Evolutionary conservation across 2,888 invertebrate genomes (phyloP).

Genomic region (Linyphia triangularis): DNA sequence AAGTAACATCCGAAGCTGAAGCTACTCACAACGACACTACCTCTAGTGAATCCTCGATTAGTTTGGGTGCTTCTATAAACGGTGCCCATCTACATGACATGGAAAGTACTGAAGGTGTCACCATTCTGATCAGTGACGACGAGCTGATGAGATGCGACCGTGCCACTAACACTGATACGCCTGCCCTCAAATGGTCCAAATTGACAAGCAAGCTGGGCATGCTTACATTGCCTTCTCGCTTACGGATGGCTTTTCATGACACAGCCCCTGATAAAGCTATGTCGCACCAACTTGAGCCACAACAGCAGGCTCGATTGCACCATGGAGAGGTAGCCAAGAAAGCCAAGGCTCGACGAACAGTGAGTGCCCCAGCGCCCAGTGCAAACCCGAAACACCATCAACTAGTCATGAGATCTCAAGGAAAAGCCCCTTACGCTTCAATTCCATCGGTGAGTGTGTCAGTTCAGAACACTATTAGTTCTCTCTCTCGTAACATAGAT

Average conservation of each 20-base stretch:
- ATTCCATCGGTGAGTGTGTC: constrained; percentile 73
- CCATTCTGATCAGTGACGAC: constrained; percentile 61
- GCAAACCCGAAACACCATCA: constrained; percentile 60
- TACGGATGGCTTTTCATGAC: constrained; percentile 71
- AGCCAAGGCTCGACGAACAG: constrained; percentile 71
- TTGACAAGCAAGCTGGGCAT: constrained; percentile 68
- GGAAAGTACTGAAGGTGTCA: constrained; percentile 39
- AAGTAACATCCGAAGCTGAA: constrained; percentile 68
- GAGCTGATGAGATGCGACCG: constrained; percentile 62
- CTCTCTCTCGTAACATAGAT: constrained; percentile 59
- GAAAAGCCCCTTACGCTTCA: constrained; percentile 60
- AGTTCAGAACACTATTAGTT: constrained; percentile 58
- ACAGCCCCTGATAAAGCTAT: constrained; percentile 14
- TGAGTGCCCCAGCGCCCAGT: constrained; percentile 73
- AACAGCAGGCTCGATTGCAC: constrained; percentile 11
- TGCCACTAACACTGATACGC: constrained; percentile 74
- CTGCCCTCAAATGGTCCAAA: constrained; percentile 73
- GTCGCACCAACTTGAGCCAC: constrained; percentile 13
- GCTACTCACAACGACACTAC: constrained; percentile 74
- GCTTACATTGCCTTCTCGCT: constrained; percentile 63
- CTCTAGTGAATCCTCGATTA: constrained; percentile 68
- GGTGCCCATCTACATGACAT: constrained; percentile 15
- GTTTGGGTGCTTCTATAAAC: constrained; percentile 41
- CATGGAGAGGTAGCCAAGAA: constrained; percentile 36
- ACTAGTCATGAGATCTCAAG: constrained; percentile 44